phyloP scores from a whole-genome alignment of 2,797 vertebrate genomes.

The Poeciliopsis infans region DNA sequence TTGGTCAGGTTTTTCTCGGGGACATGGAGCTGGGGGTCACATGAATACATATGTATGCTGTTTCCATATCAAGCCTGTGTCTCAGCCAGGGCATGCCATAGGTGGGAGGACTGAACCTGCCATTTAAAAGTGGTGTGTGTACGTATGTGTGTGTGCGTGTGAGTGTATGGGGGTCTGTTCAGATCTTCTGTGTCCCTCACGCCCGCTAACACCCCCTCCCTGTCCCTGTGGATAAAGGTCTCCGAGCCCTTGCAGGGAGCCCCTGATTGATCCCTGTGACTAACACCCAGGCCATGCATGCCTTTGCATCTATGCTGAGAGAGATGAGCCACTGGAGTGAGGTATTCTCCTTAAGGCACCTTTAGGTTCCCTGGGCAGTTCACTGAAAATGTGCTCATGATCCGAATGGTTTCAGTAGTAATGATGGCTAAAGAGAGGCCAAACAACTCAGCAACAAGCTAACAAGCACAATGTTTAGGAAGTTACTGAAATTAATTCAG shows the following conservation, averaged over 20 bases:
- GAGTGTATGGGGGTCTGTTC: conserved; percentile 25
- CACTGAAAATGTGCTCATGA: conserved; percentile 38
- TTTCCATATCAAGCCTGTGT: conserved; percentile 76
- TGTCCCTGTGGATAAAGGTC: conserved; percentile 57
- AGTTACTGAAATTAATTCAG: conserved; percentile 28
- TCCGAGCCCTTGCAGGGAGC: conserved; percentile 53
- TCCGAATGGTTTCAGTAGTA: conserved; percentile 13
- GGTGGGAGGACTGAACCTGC: conserved; percentile 61
- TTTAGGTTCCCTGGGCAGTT: conserved; percentile 34
- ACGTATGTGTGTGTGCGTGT: conserved; percentile 17
- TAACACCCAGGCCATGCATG: conserved; percentile 49
- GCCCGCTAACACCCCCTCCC: conserved; percentile 1
- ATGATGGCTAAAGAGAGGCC: conserved; percentile 16
- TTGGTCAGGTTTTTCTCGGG: conserved; percentile 67
- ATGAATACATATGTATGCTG: conserved; percentile 77
- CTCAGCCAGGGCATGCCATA: conserved; percentile 67
- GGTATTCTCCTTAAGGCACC: conserved; percentile 35
- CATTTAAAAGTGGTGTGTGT: conserved; percentile 48
- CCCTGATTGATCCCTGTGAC: conserved; percentile 63
- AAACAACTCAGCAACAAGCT: conserved; percentile 21
- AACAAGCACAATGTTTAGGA: conserved; percentile 24
- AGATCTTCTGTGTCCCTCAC: conserved; percentile 23
- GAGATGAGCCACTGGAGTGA: conserved; percentile 36
- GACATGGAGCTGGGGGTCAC: conserved; percentile 64
- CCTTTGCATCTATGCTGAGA: conserved; percentile 42